Evolutionary conservation across 1,140 invertebrate species (phyloP), one percentile per base, ranked within the genome.

Genomic region (Babylonia areolata): DNA sequence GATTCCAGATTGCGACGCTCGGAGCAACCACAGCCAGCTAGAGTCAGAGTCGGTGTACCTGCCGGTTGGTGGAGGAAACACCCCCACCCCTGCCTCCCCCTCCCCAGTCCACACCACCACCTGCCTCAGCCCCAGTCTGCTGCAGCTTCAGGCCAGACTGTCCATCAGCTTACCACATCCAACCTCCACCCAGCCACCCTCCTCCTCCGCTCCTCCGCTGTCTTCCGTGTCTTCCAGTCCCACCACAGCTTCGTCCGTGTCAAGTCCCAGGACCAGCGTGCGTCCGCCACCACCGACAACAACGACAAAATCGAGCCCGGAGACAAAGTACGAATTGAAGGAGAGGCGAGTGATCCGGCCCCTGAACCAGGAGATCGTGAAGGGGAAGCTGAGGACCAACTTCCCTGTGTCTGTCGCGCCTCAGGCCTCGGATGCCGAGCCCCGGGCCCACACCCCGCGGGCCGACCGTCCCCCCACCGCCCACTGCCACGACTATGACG

Each of bases 31-130:
- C 28, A 93, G 92, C 87, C 85, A 91, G 51, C 86, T 94, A 83
- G 90, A 93, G 23, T 93, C 92, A 35, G 93, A 93, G 37, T 91
- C 92, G 28, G 90, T 91, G n/a, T 92, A 93, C 82, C 85, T 93
- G 31, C 92, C 92, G 39, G 58, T 93, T 42, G 31, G 17, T 6
- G 40, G 31, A 28, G 82, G n/a, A 28, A 9, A 64, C 64, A 39
- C 69, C 69, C 54, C 54, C 37, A 64, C 46, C 90, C 88, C 40
- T 83, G 20, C 80, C 88, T 85, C 31, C 54, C 84, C 35, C 39
- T 79, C 40, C 40, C n/a, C 35, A 6, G 3, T 71, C 78, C 28
- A 86, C 83, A 15, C 85, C n/a, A 35, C 31, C 79, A 90, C 64
- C 81, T 89, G n/a, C n/a, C n/a, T n/a, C n/a, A n/a, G n/a, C n/a